Conservation (phyloP, 2,888 invertebrate genomes). For the Phrixothrix hirtus region DNA sequence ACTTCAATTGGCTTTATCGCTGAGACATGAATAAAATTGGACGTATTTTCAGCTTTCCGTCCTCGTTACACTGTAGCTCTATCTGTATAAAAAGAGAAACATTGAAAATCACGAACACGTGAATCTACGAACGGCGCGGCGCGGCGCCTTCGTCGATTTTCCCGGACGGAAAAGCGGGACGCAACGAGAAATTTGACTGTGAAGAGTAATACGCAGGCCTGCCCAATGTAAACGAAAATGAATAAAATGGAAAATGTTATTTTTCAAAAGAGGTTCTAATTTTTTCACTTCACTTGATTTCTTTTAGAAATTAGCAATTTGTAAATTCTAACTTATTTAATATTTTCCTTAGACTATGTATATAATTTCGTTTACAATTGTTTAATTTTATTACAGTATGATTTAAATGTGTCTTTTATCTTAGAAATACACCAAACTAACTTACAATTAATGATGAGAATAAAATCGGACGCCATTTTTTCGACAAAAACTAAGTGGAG, state of each 20-base stretch:
- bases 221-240: constrained; percentile 13
- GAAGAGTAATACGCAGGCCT: constrained; percentile 22
- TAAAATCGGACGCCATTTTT: too few species aligned
- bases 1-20: constrained; percentile 22
- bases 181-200: constrained; percentile 22
- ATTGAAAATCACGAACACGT: constrained; percentile 25
- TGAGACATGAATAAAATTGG: constrained; percentile 16
- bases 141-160: constrained; percentile 29
- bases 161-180: constrained; percentile 26
- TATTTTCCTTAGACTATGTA: too few species aligned
- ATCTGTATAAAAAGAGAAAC: constrained; percentile 23
- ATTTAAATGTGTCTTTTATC: too few species aligned
- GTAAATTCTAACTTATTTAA: too few species aligned
- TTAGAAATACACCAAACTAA: too few species aligned
- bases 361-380: too few species aligned
- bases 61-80: constrained; percentile 21
- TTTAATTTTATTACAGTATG: too few species aligned
- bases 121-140: constrained; percentile 12
- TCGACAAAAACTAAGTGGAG: too few species aligned
- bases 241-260: constrained; percentile 12
- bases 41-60: constrained; percentile 24
- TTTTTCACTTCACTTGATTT: too few species aligned
- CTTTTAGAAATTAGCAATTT: too few species aligned
- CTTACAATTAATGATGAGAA: too few species aligned
- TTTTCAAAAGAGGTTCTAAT: too few species aligned